These are phyloP conservation scores for Leptonema lineaticorne DNA, from an alignment of 1,140 invertebrate species.

Conservation along the genomic window DNA sequence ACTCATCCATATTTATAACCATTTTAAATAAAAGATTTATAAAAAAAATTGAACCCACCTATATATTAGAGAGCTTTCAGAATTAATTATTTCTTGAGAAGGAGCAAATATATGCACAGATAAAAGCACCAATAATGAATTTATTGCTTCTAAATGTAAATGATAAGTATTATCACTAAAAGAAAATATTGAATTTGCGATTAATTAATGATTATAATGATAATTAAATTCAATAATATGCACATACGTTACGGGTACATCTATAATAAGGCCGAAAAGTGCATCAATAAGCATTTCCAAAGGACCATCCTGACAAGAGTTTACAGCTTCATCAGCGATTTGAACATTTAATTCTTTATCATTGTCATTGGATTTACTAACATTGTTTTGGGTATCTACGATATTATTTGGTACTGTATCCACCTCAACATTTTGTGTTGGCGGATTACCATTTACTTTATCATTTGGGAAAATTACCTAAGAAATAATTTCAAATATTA, in stretches of 20 bases:
- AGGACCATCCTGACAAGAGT: slow-evolving; percentile 44
- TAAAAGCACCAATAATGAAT: slow-evolving; percentile 80
- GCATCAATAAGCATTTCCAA: slow-evolving; percentile 68
- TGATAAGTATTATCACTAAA: slow-evolving; percentile 83
- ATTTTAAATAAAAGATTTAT: neutral
- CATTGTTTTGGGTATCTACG: neutral
- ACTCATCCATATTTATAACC: neutral
- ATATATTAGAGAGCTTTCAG: slow-evolving; percentile 62
- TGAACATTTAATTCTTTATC: neutral
- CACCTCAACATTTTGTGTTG: neutral
- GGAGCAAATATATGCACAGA: slow-evolving; percentile 86
- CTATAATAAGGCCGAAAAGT: slow-evolving; percentile 73
- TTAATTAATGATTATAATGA: neutral
- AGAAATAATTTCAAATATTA: neutral
- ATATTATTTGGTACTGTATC: neutral
- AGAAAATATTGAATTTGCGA: neutral
- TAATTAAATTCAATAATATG: neutral
- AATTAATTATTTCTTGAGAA: slow-evolving; percentile 48
- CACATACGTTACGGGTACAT: slow-evolving; percentile 70
- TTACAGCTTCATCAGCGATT: neutral
- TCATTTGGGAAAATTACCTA: slow-evolving; percentile 7
- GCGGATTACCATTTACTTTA: slow-evolving; percentile 22
- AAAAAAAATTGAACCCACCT: slow-evolving; percentile 47
- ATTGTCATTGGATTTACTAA: neutral
- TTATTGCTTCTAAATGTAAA: slow-evolving; percentile 85